Base-by-base conservation (phyloP, 2,888 invertebrate genomes). In the Polymixis flavicincta region DNA sequence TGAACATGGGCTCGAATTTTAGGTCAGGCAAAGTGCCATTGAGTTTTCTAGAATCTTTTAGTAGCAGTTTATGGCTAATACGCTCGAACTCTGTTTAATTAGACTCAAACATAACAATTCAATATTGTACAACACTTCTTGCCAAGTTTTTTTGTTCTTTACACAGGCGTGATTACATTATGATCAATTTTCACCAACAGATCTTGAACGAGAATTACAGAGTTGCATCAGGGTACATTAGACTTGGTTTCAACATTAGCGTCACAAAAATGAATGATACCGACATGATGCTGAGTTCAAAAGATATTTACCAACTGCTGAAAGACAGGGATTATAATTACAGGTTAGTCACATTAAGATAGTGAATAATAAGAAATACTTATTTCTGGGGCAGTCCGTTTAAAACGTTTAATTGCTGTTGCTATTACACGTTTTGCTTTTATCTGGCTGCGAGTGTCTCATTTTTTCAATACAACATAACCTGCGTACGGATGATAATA, bases 241-340 rank as follows among this genome's bases (percentile, higher is more conserved):
- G 4, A 54, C 32, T 6, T 17, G 17, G 3, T 37, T 9, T 17
- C 1, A 4, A 48, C 11, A 13, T 4, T 22, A 17, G 3, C 14
- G 6, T 11, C n/a, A 32, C 5, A 14, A 17, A 25, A 63, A 11
- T 3, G 11, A 5, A 48, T 45, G 48, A 59, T 14, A 50, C 17
- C 42, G 60, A 78, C n/a, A 45, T 71, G 72, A 71, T 13, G 17
- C 77, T 77, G 28, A 48, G 22, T 48, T 54, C 65, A n/a, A 8
- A 71, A 55, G 65, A 78, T 8, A 37, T 78, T 37, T 78, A 78
- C 57, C 78, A 78, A 57, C 63, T 78, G 5, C 8, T 78, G 17
- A 32, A 32, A 52, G 78, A 78, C 45, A 67, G 72, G n/a, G 66
- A 79, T 28, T 78, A 78, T 22, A 67, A 28, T 25, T 78, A 78